Evolutionary conservation across 2,888 invertebrate species (phyloP).

Genomic region (Drosophila aldrichi): DNA sequence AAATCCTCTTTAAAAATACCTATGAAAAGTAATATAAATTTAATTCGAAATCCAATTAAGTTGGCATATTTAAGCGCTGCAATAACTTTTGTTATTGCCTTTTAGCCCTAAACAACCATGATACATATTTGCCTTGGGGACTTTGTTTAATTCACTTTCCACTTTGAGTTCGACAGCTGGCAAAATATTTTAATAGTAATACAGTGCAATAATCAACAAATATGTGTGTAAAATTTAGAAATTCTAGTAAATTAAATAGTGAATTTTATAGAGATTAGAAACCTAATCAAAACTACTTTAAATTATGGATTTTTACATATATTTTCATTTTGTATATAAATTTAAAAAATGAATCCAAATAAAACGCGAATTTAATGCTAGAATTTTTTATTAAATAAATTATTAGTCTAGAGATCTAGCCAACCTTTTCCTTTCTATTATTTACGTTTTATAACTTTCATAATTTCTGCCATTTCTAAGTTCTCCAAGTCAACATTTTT

Average conservation of each 20-base stretch:
- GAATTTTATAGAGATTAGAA: too few relatives aligned
- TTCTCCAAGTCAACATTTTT: background rate
- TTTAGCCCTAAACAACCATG: conserved; percentile 4
- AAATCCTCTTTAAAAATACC: background rate
- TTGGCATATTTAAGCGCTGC: background rate
- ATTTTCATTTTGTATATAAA: too few relatives aligned
- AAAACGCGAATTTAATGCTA: too few relatives aligned
- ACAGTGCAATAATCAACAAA: background rate
- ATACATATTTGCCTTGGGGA: conserved; percentile 4
- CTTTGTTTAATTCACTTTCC: background rate
- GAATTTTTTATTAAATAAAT: too few relatives aligned
- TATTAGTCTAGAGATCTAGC: background rate
- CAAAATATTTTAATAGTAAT: background rate
- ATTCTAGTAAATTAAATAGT: too few relatives aligned
- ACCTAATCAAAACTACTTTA: too few relatives aligned
- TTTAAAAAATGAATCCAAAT: too few relatives aligned
- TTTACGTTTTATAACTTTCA: background rate
- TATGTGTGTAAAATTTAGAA: too few relatives aligned
- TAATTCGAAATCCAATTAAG: background rate
- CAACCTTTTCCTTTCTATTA: background rate
- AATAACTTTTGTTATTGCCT: background rate
- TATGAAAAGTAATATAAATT: background rate
- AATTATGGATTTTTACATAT: too few relatives aligned
- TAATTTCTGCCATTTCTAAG: too few relatives aligned
- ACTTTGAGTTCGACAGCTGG: conserved; percentile 6